Base-by-base conservation (phyloP, 2,888 invertebrate species). In the Scaptodrosophila latifasciaeformis region DNA sequence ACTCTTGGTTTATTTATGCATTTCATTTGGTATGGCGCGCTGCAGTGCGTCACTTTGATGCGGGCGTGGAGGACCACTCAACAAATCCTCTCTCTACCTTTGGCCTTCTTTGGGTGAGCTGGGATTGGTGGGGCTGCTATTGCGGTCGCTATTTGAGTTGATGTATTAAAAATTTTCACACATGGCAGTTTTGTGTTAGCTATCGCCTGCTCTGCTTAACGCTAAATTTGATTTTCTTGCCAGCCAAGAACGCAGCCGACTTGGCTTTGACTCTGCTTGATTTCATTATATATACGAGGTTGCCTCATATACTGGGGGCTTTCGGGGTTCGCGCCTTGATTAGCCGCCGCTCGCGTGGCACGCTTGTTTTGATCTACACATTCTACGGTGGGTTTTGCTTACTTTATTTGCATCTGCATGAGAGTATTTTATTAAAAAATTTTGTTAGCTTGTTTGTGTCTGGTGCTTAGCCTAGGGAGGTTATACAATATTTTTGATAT, bases 101-200 rank as follows among this genome's bases (percentile, higher is more conserved):
- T 12, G 27, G 19, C n/a, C 21, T 2, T 6, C 6, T 35, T 18
- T 7, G 35, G 24, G 18, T 35, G 15, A n/a, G 15, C 21, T 5
- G 21, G 43, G 40, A 42, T 59, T n/a, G n/a, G 44, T 59, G 47
- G 60, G 53, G 34, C 29, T 46, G 34, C 45, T 40, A 46, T 54
- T 76, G 70, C 62, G 71, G 62, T 58, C 58, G 63, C 58, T 63
- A 59, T 72, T 72, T 75, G 76, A 71, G 72, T 79, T 75, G 75
- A 75, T 75, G 67, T 75, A 75, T 75, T 75, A 75, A 75, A 75
- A 81, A 67, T 74, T 67, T 81, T 78, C 67, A 67, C 75, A 81
- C 75, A 67, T 80, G 81, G 75, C 78, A 80, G 70, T 67, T 80
- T 49, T 44, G 61, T 46, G 51, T 51, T 42, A 7, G 19, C 12